Conservation (phyloP, 64 coral and sea anemone species). For the Montipora efflorescens region DNA sequence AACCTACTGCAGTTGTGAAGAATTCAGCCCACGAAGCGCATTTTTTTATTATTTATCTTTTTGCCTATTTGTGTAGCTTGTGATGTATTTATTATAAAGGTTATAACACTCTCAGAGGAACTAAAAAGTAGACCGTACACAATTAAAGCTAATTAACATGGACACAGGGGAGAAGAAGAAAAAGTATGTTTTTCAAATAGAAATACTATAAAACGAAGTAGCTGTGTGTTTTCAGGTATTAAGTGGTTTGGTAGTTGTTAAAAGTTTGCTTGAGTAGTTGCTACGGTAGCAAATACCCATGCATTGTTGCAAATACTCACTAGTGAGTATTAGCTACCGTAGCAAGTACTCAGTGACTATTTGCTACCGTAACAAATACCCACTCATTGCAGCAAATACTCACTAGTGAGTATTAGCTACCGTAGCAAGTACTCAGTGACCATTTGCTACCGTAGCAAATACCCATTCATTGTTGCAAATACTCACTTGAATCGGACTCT, state of each 20-base stretch:
- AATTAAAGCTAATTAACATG: conserved; percentile 4
- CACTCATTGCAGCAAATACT: background rate
- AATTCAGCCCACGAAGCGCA: too few species aligned
- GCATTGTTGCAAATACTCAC: background rate
- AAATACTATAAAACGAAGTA: too few species aligned
- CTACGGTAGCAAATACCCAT: background rate
- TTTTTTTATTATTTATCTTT: too few species aligned
- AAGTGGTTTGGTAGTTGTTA: too few species aligned
- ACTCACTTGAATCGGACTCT: background rate
- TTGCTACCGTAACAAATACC: background rate
- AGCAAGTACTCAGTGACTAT: conserved; percentile 6
- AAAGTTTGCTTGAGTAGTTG: background rate
- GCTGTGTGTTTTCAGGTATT: too few species aligned
- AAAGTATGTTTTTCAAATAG: too few species aligned
- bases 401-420: background rate
- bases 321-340: background rate
- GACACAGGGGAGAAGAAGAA: conserved; percentile 11
- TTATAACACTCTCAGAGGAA: conserved; percentile 4
- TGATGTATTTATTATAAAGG: background rate
- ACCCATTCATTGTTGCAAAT: too few species aligned
- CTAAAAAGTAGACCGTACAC: background rate
- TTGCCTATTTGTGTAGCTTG: too few species aligned
- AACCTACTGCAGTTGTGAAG: too few species aligned
- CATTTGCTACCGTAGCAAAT: too few species aligned
- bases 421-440: too few species aligned